Base-by-base conservation (phyloP, 30 jellyfish, hydroid and myxozoan genomes). In the Turritopsis dohrnii region DNA sequence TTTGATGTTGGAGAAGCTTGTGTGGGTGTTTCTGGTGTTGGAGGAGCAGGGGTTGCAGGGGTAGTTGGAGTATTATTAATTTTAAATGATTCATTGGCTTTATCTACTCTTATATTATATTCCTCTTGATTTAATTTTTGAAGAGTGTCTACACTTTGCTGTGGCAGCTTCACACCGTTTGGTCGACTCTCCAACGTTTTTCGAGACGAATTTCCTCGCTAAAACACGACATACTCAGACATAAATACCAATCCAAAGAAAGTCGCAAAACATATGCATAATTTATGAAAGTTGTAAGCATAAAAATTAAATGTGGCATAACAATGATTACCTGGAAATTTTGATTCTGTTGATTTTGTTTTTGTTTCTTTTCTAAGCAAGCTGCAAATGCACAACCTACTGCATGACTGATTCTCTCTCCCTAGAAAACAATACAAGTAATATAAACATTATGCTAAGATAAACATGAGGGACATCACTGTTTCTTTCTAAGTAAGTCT, bases 371-470 rank as follows among this genome's bases (percentile, higher is more conserved):
- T 54, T 88, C 97, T 28, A 94, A 83, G 73, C 99, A 94, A 8
- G 99, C 99, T 60, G 96, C 96, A 81, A 94, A 94, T 16, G 99
- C 99, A 85, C 99, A 94, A 1, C 99, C 99, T 29, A 94, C 99
- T 71, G 99, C 99, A 85, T 94, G 99, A 73, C 99, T 94, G 22
- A 94, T 85, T 53, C 99, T 71, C 74, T 94, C 99, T 25, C 99
- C 99, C 99, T 94, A 75, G 66, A 76, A 53, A 53, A 23, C 77
- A 69, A 69, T 69, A 69, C 28, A 69, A n/a, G n/a, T n/a, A n/a
- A n/a, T n/a, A n/a, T n/a, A n/a, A n/a, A n/a, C n/a, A n/a, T n/a
- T n/a, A n/a, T n/a, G n/a, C n/a, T n/a, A n/a, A n/a, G n/a, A n/a
- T n/a, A n/a, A n/a, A n/a, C n/a, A n/a, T n/a, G n/a, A n/a, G n/a